Percentiles rank a stretch among this genome's conserved stretches.
Evolutionary conservation across 2,113 vertebrate genomes (phyloP).

Genomic region (Lates calcarifer): DNA sequence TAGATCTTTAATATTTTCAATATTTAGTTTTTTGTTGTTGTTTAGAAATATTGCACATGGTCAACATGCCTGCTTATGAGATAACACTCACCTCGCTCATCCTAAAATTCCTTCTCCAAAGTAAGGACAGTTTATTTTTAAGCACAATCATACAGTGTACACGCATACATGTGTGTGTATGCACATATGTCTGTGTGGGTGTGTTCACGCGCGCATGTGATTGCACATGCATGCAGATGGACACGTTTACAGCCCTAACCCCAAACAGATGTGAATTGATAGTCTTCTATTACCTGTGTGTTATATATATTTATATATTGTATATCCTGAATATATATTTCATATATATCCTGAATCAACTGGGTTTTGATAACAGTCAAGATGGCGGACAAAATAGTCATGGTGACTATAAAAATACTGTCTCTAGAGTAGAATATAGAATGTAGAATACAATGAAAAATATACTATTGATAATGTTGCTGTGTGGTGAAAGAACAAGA

Average conservation of each 20-base stretch:
- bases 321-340: constrained; percentile 70
- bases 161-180: constrained; percentile 82
- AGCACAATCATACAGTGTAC: constrained; percentile 87
- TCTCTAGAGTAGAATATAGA: constrained; percentile 78
- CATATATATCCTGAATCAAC: constrained; percentile 77
- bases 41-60: constrained; percentile 91
- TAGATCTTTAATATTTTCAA: constrained; percentile 89
- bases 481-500: constrained; percentile 70
- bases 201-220: constrained; percentile 74
- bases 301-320: constrained; percentile 36
- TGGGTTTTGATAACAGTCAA: constrained; percentile 82
- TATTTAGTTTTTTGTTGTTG: constrained; percentile 81
- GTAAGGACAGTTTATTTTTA: constrained; percentile 86
- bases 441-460: constrained; percentile 78
- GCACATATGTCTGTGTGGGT: constrained; percentile 78
- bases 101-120: constrained; percentile 85
- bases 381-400: constrained; percentile 80
- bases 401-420: constrained; percentile 83
- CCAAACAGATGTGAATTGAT: constrained; percentile 67
- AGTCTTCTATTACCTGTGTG: constrained; percentile 71
- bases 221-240: constrained; percentile 78
- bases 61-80: constrained; percentile 88
- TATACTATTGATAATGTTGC: constrained; percentile 77
- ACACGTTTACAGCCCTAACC: constrained; percentile 73
- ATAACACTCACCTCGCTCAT: constrained; percentile 83